These are phyloP conservation scores for Sycophaga agraensis DNA, from an alignment of 1,140 invertebrate species.

Conservation along the genomic window DNA sequence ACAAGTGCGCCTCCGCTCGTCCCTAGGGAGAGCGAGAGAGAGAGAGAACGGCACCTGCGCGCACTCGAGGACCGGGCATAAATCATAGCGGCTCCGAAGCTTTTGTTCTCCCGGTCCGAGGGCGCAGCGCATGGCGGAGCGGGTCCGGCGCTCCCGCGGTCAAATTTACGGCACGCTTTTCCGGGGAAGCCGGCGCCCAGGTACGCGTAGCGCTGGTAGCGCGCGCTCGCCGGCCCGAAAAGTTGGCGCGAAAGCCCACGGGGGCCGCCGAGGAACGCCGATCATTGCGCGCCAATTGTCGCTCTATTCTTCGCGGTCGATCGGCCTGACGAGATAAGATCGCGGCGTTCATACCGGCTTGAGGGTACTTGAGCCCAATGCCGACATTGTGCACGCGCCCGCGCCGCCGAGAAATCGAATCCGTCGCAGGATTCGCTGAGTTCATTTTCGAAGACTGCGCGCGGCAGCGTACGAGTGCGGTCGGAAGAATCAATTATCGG, in stretches of 20 bases:
- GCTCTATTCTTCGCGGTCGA: too few relatives aligned
- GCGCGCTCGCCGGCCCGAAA: background rate
- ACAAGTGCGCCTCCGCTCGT: too few relatives aligned
- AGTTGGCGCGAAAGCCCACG: slow-evolving; percentile 17
- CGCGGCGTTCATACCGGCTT: too few relatives aligned
- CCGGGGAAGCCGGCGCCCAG: slow-evolving; percentile 1
- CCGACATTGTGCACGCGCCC: too few relatives aligned
- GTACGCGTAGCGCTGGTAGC: background rate
- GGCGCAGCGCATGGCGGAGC: too few relatives aligned
- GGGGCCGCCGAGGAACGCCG: background rate
- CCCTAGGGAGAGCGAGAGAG: background rate
- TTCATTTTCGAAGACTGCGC: too few relatives aligned
- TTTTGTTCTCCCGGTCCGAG: slow-evolving; percentile 25
- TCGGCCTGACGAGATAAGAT: too few relatives aligned
- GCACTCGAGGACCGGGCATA: background rate
- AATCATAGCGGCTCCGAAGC: slow-evolving; percentile 14
- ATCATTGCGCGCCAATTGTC: slow-evolving; percentile 9
- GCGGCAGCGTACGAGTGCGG: too few relatives aligned
- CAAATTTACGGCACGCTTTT: slow-evolving; percentile 19
- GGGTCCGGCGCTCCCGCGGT: background rate
- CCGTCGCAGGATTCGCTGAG: too few relatives aligned
- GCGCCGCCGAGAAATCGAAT: too few relatives aligned
- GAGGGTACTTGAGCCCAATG: too few relatives aligned
- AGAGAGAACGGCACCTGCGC: slow-evolving; percentile 2
- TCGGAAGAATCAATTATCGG: too few relatives aligned